Conservation (phyloP, 2,888 invertebrate species). For the Drosophila setosimentum region DNA sequence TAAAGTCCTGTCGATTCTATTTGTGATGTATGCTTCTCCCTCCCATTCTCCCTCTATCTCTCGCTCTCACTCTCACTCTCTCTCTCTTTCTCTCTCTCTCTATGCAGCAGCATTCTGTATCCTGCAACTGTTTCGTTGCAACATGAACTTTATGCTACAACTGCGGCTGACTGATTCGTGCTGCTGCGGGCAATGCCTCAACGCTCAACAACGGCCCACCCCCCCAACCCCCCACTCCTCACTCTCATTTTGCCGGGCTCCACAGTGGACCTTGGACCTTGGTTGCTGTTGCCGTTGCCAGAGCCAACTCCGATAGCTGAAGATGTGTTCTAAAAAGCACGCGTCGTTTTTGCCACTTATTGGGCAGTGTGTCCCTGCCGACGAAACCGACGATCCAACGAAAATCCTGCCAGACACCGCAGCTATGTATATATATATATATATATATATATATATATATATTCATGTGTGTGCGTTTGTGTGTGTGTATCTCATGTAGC, state of each 20-base stretch:
- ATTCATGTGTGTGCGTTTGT: slow-evolving; percentile 6
- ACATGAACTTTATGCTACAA: slow-evolving; percentile 72
- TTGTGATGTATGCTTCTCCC: slow-evolving; percentile 26
- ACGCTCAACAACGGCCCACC: not conserved
- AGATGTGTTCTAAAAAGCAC: slow-evolving; percentile 61
- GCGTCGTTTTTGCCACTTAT: slow-evolving; percentile 72
- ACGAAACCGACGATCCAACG: slow-evolving; percentile 1
- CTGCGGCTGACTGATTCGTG: slow-evolving; percentile 76
- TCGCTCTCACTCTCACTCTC: not conserved
- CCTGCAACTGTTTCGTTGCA: slow-evolving; percentile 66
- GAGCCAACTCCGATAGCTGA: not conserved
- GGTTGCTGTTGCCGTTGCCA: slow-evolving; percentile 19
- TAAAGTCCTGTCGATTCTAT: slow-evolving; percentile 78
- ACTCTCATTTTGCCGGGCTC: not conserved
- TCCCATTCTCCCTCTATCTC: not conserved
- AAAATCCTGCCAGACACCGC: slow-evolving; percentile 26
- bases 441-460: not conserved
- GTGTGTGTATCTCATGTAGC: slow-evolving; percentile 49
- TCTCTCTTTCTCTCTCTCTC: not conserved
- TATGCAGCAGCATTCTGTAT: slow-evolving; percentile 8
- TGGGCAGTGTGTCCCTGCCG: slow-evolving; percentile 60
- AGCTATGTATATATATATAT: slow-evolving; percentile 5
- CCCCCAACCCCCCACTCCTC: not conserved
- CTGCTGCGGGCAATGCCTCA: slow-evolving; percentile 40
- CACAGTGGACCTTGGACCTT: slow-evolving; percentile 64